These are phyloP conservation scores for Melanotaenia maccullochi DNA, from an alignment of 2,797 vertebrate species.

Conservation along the genomic window DNA sequence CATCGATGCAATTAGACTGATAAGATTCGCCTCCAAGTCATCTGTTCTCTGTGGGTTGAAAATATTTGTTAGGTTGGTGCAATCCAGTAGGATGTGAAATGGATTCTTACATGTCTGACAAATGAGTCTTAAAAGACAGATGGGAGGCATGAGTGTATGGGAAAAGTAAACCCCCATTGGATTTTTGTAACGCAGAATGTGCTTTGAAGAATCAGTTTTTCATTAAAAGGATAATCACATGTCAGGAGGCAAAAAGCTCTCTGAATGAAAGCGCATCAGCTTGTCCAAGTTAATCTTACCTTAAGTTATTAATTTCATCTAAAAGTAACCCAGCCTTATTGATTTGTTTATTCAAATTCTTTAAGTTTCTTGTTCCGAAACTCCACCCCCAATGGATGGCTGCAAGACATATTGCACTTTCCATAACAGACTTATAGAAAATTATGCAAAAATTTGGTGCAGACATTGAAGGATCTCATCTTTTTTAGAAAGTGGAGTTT, in stretches of 20 bases:
- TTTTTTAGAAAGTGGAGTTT: not conserved
- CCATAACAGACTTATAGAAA: not conserved
- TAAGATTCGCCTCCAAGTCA: too few relatives aligned
- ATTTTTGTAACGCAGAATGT: not conserved
- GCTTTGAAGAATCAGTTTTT: not conserved
- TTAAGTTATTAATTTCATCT: not conserved
- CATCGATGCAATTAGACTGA: not conserved
- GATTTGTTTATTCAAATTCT: too few relatives aligned
- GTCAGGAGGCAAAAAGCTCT: not conserved
- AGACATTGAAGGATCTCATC: not conserved
- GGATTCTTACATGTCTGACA: not conserved
- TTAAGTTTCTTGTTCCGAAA: not conserved
- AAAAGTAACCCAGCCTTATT: too few relatives aligned
- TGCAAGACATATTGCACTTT: not conserved
- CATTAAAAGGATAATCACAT: not conserved
- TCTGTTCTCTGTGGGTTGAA: not conserved
- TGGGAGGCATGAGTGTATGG: not conserved
- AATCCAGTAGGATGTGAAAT: not conserved
- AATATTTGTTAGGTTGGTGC: not conserved
- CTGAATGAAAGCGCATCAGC: not conserved
- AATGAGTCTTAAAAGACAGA: not conserved
- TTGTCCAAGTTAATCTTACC: not conserved
- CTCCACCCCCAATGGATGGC: not conserved
- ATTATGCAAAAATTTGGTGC: not conserved
- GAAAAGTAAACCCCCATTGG: not conserved